phyloP scores from a whole-genome alignment of 2,113 vertebrate species.

The Mellivora capensis region DNA sequence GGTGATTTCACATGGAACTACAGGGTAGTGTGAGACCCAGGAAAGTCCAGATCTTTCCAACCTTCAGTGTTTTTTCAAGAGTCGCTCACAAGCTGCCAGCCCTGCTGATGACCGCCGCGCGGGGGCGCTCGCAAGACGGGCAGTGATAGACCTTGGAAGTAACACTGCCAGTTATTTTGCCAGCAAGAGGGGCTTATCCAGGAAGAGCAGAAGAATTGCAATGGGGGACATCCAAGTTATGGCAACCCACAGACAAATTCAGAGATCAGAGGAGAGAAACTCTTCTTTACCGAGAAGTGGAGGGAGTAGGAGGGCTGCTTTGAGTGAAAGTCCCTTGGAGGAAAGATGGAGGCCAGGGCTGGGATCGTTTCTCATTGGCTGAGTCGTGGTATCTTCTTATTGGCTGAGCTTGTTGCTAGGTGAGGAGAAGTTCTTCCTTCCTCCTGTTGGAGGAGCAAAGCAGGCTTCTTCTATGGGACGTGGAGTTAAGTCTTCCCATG shows the following conservation, averaged over 20 bases:
- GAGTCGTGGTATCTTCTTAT: neutral
- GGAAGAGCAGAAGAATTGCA: neutral
- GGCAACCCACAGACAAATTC: neutral
- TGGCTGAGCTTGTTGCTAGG: neutral
- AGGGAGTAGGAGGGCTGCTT: neutral
- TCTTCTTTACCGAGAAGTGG: neutral
- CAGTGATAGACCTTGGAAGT: neutral
- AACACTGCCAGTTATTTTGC: neutral
- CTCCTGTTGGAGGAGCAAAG: neutral
- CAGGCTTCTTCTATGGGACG: neutral
- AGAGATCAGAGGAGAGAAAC: neutral
- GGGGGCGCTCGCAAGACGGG: neutral
- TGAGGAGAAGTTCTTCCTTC: neutral
- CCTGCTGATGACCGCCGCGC: neutral
- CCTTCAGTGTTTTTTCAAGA: neutral
- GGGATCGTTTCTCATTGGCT: neutral
- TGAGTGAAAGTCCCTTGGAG: neutral
- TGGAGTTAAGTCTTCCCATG: neutral
- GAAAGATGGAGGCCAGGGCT: neutral
- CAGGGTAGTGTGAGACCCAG: neutral
- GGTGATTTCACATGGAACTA: neutral
- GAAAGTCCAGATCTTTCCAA: neutral
- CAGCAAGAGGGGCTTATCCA: neutral
- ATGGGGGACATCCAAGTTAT: neutral
- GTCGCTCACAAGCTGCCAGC: neutral